These are phyloP conservation scores for Threskiornis aethiopicus DNA, from an alignment of 2,797 vertebrate species.

Conservation along the genomic window DNA sequence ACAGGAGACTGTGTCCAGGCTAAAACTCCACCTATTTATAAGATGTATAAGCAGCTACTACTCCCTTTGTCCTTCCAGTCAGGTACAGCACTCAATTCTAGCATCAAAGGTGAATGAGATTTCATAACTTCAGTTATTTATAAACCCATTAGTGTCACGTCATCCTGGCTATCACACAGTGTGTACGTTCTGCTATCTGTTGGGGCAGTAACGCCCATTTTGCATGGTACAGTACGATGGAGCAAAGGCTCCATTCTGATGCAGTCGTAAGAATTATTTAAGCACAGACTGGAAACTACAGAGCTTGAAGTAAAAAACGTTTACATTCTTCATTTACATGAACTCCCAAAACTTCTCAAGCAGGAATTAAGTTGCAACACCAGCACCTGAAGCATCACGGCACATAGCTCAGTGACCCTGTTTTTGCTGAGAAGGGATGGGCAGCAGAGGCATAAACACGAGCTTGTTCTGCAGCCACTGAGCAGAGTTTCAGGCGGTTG, in stretches of 20 bases:
- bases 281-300: not conserved
- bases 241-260: not conserved
- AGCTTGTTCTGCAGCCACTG: not conserved
- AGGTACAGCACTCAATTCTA: not conserved
- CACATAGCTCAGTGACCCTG: rapidly evolving
- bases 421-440: not conserved
- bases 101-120: not conserved
- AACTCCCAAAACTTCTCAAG: not conserved
- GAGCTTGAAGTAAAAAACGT: not conserved
- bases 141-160: not conserved
- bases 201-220: not conserved
- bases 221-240: not conserved
- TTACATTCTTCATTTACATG: not conserved
- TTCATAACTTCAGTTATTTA: not conserved
- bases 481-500: not conserved
- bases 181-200: not conserved
- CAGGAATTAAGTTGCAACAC: not conserved
- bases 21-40: not conserved
- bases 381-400: not conserved
- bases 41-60: not conserved
- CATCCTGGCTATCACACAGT: not conserved
- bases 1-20: not conserved
- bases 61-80: not conserved
- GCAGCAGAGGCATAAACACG: not conserved
- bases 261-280: not conserved